Evolutionary conservation across 2,113 vertebrate species (phyloP), one percentile per base, ranked within the genome.

Genomic region (Pachypanchax playfairii): DNA sequence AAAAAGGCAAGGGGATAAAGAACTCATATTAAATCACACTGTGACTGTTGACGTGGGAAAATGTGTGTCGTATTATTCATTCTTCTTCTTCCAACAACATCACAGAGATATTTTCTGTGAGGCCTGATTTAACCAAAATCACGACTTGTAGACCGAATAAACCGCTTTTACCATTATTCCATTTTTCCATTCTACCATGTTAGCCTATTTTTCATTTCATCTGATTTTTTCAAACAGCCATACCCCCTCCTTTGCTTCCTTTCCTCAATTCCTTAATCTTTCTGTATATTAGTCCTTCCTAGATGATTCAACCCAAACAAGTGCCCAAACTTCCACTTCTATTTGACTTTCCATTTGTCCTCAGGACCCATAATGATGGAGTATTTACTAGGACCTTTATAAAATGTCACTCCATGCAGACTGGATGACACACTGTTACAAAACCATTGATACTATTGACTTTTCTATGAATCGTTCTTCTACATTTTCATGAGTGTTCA

Each of bases 21-120:
- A 85, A 86, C 89, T 89, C 82, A 82, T 64, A 79, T 83, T 77
- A 90, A 90, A 83, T 84, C 87, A 88, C 80, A 84, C 75, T 67
- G 77, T 80, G 80, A 70, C 75, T 75, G 70, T 88, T 79, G 78
- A 83, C 87, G 83, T 89, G 75, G 83, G 81, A 79, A 86, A 88
- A 71, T 68, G 75, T 65, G 68, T 39, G 28, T 79, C 79, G 65
- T 65, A 55, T 79, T 81, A 60, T 80, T 86, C 66, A 66, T 82
- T 61, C 68, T 56, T 61, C 68, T 56, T 76, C 58, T 39, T 74
- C 59, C 31, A 73, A 60, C 38, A 74, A 69, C 62, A 73, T 78
- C 57, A 70, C 39, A 67, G 68, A 67, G 48, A 59, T 39, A 48
- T 50, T 71, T 77, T 77, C 26, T 33, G 70, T 35, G 25, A 73